Conservation (phyloP, 2,888 invertebrate species). For the Chironomus riparius region DNA sequence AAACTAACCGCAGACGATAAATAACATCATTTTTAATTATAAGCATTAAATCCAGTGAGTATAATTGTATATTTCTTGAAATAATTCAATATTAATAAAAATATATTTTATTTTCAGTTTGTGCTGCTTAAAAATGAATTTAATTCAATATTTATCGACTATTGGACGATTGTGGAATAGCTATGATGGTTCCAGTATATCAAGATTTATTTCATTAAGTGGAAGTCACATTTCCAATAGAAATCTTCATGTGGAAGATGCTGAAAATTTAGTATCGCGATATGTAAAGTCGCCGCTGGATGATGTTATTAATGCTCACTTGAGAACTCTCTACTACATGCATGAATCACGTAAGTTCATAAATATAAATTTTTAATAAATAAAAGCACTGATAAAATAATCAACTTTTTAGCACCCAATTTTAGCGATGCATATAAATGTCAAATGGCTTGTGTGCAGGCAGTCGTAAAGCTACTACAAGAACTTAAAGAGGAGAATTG, state of each 20-base stretch:
- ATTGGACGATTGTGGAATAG: slow-evolving; percentile 54
- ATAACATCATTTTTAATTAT: no score
- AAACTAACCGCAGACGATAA: no score
- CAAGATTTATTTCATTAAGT: slow-evolving; percentile 53
- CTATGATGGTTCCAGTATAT: slow-evolving; percentile 52
- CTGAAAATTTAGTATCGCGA: slow-evolving; percentile 60
- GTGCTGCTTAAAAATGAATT: slow-evolving; percentile 8
- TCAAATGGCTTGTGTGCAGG: slow-evolving; percentile 68
- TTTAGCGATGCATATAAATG: slow-evolving; percentile 64
- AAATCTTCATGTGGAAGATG: slow-evolving; percentile 58
- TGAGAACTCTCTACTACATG: slow-evolving; percentile 52
- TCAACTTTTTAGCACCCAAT: slow-evolving; percentile 37
- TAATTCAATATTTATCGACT: slow-evolving; percentile 35
- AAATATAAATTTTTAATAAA: neutral
- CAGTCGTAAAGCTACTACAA: slow-evolving; percentile 74
- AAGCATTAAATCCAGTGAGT: neutral
- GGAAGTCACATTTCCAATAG: slow-evolving; percentile 65
- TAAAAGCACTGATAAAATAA: neutral
- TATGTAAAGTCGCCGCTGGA: slow-evolving; percentile 64
- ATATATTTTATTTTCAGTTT: neutral
- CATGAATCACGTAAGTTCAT: slow-evolving; percentile 42
- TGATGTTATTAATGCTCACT: slow-evolving; percentile 63
- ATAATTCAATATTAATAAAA: neutral
- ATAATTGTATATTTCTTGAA: neutral
- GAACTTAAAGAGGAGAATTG: slow-evolving; percentile 91